These are phyloP conservation scores for Pedetes capensis DNA, from an alignment of 2,113 vertebrate genomes.

Conservation along the genomic window DNA sequence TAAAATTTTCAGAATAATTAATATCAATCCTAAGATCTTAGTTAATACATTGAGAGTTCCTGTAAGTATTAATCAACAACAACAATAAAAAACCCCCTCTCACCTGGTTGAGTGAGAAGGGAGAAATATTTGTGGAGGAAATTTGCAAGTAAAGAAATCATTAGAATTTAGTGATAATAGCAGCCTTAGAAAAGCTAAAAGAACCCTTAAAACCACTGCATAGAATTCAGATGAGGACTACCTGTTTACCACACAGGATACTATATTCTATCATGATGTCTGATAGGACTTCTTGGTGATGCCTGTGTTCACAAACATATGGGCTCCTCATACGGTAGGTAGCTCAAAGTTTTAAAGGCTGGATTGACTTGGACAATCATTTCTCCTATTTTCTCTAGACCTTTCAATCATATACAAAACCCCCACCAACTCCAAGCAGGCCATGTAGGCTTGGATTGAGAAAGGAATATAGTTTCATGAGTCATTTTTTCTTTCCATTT, in stretches of 20 bases:
- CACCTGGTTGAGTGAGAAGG: neutral
- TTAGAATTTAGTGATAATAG: neutral
- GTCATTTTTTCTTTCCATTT: neutral
- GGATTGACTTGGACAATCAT: neutral
- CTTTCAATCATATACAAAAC: neutral
- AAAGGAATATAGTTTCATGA: neutral
- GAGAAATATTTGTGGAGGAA: neutral
- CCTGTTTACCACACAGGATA: neutral
- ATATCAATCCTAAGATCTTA: neutral
- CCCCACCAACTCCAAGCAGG: neutral
- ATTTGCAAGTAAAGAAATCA: neutral
- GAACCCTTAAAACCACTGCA: neutral
- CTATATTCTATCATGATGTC: neutral
- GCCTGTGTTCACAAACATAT: neutral
- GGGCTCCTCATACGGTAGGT: neutral
- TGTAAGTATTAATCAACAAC: neutral
- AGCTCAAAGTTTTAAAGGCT: neutral
- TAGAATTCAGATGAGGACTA: neutral
- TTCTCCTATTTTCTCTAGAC: neutral
- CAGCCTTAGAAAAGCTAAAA: neutral
- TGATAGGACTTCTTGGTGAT: neutral
- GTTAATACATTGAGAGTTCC: neutral
- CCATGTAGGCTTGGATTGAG: neutral
- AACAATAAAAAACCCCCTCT: neutral
- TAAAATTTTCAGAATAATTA: neutral